These are phyloP conservation scores for Thaumatotibia leucotreta DNA, from an alignment of 1,140 invertebrate genomes.

Conservation along the genomic window DNA sequence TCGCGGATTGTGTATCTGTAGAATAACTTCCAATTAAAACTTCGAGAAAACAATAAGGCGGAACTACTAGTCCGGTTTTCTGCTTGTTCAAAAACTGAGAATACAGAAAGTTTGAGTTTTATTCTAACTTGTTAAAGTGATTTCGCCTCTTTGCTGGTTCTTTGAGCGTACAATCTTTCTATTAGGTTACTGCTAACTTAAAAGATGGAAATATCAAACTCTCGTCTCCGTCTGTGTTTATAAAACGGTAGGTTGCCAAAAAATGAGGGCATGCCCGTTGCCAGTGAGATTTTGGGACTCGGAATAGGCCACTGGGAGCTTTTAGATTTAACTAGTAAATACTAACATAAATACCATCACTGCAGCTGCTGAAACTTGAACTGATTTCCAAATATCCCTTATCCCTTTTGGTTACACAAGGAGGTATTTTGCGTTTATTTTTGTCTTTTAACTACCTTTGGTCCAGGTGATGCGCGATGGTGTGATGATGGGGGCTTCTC, in stretches of 20 bases:
- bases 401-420: no score
- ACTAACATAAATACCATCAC: no score
- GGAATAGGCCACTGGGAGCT: no score
- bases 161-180: background rate
- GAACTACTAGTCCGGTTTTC: background rate
- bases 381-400: no score
- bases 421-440: no score
- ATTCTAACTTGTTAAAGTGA: background rate
- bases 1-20: constrained; percentile 83
- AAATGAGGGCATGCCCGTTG: no score
- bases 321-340: no score
- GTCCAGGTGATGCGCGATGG: constrained; percentile 82
- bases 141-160: background rate
- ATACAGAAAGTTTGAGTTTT: background rate
- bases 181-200: background rate
- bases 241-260: no score
- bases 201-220: constrained; percentile 70
- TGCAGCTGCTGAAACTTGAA: no score
- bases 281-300: no score
- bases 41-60: background rate
- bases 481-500: constrained; percentile 81
- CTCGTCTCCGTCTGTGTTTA: no score
- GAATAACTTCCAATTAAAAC: constrained; percentile 10
- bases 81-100: background rate
- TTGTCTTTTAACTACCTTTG: constrained; percentile 68